Conservation (phyloP, 2,113 vertebrate genomes). For the Fregetta grallaria region DNA sequence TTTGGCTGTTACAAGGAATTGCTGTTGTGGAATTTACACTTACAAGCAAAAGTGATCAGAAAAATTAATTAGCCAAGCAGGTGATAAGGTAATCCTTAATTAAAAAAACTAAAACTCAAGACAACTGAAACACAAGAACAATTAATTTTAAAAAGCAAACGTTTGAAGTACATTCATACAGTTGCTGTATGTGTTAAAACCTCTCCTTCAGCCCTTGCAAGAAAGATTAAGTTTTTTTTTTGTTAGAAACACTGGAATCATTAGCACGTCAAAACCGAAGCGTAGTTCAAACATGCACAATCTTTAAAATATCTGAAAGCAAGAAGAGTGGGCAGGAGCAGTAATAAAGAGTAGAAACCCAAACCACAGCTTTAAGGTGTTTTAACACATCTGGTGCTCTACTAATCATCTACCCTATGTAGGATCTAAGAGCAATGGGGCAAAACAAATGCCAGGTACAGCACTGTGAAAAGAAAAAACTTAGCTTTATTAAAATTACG, state of each 20-base stretch:
- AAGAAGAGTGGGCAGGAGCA: constrained; percentile 25
- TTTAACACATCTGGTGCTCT: constrained; percentile 11
- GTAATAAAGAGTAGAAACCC: constrained; percentile 37
- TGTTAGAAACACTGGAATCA: constrained; percentile 49
- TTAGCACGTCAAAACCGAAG: constrained; percentile 42
- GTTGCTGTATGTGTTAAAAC: constrained; percentile 28
- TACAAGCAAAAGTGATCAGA: constrained; percentile 47
- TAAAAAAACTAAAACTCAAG: constrained; percentile 12
- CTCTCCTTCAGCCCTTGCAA: constrained; percentile 38
- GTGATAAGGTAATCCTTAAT: constrained; percentile 38
- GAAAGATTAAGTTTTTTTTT: constrained; percentile 25
- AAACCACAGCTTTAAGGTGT: constrained; percentile 30
- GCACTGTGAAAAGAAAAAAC: not conserved
- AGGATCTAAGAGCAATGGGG: not conserved
- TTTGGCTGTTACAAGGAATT: constrained; percentile 27
- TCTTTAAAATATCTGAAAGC: constrained; percentile 42
- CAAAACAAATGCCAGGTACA: constrained; percentile 12
- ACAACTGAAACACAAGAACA: constrained; percentile 25
- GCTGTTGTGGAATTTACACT: constrained; percentile 48
- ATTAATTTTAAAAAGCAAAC: constrained; percentile 34
- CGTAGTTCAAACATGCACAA: constrained; percentile 57
- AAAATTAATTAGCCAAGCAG: constrained; percentile 60
- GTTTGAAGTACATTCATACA: not conserved
- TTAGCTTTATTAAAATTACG: not conserved
- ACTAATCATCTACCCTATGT: not conserved